Conservation (phyloP, 1,140 invertebrate genomes). For the Anoplophora glabripennis region DNA sequence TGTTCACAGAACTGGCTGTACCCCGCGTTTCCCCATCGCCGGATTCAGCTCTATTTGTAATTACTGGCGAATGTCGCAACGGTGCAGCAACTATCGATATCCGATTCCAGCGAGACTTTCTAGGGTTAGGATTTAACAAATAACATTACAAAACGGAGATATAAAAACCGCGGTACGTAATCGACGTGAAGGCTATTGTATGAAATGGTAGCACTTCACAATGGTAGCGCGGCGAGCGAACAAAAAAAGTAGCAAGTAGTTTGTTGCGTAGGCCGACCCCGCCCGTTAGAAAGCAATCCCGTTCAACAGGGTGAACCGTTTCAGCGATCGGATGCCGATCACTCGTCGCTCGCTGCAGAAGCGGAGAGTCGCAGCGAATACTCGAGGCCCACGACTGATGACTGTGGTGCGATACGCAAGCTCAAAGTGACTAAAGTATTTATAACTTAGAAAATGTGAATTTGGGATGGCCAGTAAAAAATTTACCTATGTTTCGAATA, state of each 20-base stretch:
- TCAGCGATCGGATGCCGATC: background rate
- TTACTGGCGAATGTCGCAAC: too few relatives aligned
- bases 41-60: too few relatives aligned
- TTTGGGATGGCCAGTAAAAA: too few relatives aligned
- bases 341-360: background rate
- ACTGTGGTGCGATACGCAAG: too few relatives aligned
- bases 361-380: background rate
- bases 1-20: too few relatives aligned
- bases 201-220: constrained; percentile 34
- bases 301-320: constrained; percentile 14
- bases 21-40: too few relatives aligned
- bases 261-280: constrained; percentile 35
- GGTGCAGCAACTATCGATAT: too few relatives aligned
- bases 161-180: constrained; percentile 26
- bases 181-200: constrained; percentile 34
- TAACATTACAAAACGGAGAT: constrained; percentile 19
- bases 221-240: constrained; percentile 29
- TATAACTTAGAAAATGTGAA: too few relatives aligned
- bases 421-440: too few relatives aligned
- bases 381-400: too few relatives aligned
- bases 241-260: constrained; percentile 16
- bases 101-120: constrained; percentile 6
- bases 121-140: constrained; percentile 18
- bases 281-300: constrained; percentile 36
- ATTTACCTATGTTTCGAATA: too few relatives aligned